These are phyloP conservation scores for Chymomyza procnemis DNA, from an alignment of 2,888 invertebrate species.

Conservation along the genomic window DNA sequence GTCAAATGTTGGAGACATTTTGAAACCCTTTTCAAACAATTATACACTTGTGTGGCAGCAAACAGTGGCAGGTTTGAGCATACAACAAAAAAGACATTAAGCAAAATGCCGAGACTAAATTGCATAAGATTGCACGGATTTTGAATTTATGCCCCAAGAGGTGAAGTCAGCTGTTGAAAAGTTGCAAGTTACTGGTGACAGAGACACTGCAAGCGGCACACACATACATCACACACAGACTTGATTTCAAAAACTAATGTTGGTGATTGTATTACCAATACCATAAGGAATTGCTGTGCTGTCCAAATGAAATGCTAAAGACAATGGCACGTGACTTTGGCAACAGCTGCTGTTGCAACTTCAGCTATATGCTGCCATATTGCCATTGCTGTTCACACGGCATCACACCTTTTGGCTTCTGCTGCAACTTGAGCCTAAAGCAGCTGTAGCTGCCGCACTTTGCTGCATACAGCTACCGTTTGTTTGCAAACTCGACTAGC, in stretches of 20 bases:
- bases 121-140: not conserved
- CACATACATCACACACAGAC: slow-evolving; percentile 6
- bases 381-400: slow-evolving; percentile 11
- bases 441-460: not conserved
- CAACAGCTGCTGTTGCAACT: slow-evolving; percentile 30
- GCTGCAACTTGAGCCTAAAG: slow-evolving; percentile 28
- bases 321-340: slow-evolving; percentile 61
- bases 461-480: not conserved
- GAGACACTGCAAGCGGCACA: slow-evolving; percentile 35
- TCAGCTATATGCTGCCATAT: too few relatives aligned
- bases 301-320: not conserved
- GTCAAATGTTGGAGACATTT: not conserved
- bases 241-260: not conserved
- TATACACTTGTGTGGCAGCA: slow-evolving; percentile 25
- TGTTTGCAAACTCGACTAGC: not conserved
- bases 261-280: not conserved
- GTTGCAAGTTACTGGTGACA: too few relatives aligned
- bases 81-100: slow-evolving; percentile 50
- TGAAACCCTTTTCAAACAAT: not conserved
- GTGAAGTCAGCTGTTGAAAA: slow-evolving; percentile 73
- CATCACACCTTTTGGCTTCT: slow-evolving; percentile 62
- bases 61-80: slow-evolving; percentile 59
- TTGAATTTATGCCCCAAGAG: not conserved
- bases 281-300: slow-evolving; percentile 7
- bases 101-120: not conserved